phyloP scores from a whole-genome alignment of 2,113 vertebrate species.

The Caranx ignobilis region DNA sequence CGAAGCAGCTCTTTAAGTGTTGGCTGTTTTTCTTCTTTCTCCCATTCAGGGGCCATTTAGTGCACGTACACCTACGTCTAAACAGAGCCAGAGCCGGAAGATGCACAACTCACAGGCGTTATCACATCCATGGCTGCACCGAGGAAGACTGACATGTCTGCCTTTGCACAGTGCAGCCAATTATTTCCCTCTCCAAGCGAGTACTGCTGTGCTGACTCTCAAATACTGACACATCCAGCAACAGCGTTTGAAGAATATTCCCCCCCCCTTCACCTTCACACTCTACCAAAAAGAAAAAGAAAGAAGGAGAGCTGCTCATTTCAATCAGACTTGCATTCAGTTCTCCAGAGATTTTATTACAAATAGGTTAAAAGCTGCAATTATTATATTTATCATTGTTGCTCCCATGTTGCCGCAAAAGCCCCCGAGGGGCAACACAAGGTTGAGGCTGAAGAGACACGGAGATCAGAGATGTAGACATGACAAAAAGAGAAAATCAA shows the following conservation, averaged over 20 bases:
- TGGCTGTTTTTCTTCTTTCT: slow-evolving; percentile 8
- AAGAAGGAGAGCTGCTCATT: slow-evolving; percentile 21
- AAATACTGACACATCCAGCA: slow-evolving; percentile 71
- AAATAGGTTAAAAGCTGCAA: slow-evolving; percentile 44
- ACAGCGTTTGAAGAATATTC: slow-evolving; percentile 64
- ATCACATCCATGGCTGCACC: slow-evolving; percentile 54
- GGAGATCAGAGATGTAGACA: slow-evolving; percentile 42
- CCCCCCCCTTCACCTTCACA: slow-evolving; percentile 50
- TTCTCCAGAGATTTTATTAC: slow-evolving; percentile 24
- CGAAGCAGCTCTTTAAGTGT: slow-evolving; percentile 4
- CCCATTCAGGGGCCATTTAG: slow-evolving; percentile 30
- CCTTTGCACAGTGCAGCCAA: slow-evolving; percentile 75
- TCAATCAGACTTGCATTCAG: slow-evolving; percentile 37
- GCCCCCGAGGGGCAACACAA: slow-evolving; percentile 11
- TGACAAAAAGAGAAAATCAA: slow-evolving; percentile 36
- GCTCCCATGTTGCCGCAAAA: slow-evolving; percentile 16
- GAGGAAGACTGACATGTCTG: slow-evolving; percentile 66
- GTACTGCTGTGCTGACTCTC: slow-evolving; percentile 68
- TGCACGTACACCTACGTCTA: slow-evolving; percentile 15
- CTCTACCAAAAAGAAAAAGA: background rate
- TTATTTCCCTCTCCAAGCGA: slow-evolving; percentile 74
- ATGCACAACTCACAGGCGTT: slow-evolving; percentile 47
- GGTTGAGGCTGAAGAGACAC: slow-evolving; percentile 18
- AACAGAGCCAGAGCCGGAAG: slow-evolving; percentile 25
- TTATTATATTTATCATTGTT: slow-evolving; percentile 47